A percentile compares a stretch with the other conserved stretches of the same genome.
phyloP scores from a whole-genome alignment of 1,140 invertebrate species.

The Eriosoma lanigerum region DNA sequence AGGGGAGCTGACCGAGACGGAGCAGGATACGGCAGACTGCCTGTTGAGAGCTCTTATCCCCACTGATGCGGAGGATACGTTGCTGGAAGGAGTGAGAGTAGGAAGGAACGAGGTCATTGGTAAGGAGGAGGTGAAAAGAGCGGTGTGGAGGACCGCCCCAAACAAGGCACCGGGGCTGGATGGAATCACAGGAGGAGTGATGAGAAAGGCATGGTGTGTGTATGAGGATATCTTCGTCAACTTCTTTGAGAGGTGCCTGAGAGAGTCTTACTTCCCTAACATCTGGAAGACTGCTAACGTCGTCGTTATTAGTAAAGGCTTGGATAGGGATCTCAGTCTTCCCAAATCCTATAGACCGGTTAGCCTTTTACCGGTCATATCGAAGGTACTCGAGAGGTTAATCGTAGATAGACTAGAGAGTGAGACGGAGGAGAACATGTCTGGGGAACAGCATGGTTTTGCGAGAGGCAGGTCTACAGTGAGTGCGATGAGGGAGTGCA shows the following conservation, averaged over 20 bases:
- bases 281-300: background rate
- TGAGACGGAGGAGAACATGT: background rate
- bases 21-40: background rate
- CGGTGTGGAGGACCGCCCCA: conserved; percentile 17
- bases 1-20: background rate
- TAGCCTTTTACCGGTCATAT: background rate
- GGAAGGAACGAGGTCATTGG: background rate
- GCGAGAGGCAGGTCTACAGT: background rate
- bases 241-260: background rate
- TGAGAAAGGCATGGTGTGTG: conserved; percentile 2
- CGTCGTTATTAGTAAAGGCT: background rate
- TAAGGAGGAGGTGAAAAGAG: background rate
- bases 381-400: conserved; percentile 9
- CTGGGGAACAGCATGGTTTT: background rate
- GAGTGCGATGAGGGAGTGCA: background rate
- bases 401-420: background rate
- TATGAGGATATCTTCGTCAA: background rate
- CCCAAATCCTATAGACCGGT: conserved; percentile 9
- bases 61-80: background rate
- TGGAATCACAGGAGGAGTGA: background rate
- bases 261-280: background rate
- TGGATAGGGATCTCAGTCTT: background rate
- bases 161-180: conserved; percentile 21
- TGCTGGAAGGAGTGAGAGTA: background rate
- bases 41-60: background rate